Conservation (phyloP, 2,888 invertebrate genomes). For the Dolichopus griseipennis region DNA sequence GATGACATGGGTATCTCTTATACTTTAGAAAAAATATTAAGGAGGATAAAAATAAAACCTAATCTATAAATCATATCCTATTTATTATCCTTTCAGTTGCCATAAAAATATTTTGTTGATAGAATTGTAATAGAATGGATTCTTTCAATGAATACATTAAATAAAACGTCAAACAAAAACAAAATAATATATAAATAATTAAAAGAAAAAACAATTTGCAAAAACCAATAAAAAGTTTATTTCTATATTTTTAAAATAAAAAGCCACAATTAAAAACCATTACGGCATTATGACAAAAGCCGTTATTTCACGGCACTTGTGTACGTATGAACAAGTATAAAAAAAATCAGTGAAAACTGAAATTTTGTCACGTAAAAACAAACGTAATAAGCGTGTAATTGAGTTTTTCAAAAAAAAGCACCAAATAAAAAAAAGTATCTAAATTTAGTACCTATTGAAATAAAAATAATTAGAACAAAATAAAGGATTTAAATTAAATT, state of each 20-base stretch:
- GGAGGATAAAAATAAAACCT: background rate
- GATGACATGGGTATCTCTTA: background rate
- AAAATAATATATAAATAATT: too few species aligned
- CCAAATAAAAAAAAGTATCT: background rate
- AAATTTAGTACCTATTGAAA: background rate
- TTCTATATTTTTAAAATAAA: too few species aligned
- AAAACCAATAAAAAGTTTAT: too few species aligned
- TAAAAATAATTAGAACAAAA: background rate
- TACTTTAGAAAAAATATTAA: background rate
- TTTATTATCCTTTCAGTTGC: background rate
- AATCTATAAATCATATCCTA: conserved; percentile 1
- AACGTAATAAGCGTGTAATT: conserved; percentile 1
- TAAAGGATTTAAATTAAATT: too few species aligned
- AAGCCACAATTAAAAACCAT: too few species aligned
- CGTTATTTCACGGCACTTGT: too few species aligned
- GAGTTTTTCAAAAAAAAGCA: background rate
- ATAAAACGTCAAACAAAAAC: background rate
- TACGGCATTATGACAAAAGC: too few species aligned
- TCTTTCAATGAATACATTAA: background rate
- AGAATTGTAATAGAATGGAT: background rate
- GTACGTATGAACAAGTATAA: too few species aligned
- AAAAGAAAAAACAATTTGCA: too few species aligned
- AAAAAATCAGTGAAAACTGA: background rate
- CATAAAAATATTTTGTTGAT: background rate
- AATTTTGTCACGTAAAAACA: conserved; percentile 2